A percentile compares a stretch with the other conserved stretches of the same genome.
phyloP scores from a whole-genome alignment of 2,888 invertebrate species.

The Galeruca laticollis region DNA sequence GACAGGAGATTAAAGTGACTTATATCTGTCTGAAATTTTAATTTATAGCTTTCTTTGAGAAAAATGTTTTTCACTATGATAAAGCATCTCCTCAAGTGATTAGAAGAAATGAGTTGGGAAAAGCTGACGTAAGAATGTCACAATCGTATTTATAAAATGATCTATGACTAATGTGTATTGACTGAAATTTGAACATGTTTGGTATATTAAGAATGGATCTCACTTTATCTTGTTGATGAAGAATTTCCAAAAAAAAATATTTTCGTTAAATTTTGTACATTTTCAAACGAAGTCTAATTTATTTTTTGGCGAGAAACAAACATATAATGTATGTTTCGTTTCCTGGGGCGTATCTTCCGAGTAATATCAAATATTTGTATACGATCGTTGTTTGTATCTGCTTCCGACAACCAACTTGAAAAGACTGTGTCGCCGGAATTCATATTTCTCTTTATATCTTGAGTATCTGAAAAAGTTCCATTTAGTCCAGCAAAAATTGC shows the following conservation, averaged over 20 bases:
- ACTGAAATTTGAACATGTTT: background rate
- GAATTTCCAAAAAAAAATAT: no score
- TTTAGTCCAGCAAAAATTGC: no score
- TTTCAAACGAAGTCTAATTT: no score
- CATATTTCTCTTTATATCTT: background rate
- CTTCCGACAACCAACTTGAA: background rate
- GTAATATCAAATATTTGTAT: slow-evolving; percentile 1
- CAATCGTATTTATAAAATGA: slow-evolving; percentile 8
- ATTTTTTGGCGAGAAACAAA: no score
- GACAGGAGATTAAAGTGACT: slow-evolving; percentile 41
- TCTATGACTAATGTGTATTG: background rate
- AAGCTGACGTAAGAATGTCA: slow-evolving; percentile 16
- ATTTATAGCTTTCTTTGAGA: slow-evolving; percentile 31
- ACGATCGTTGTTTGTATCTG: background rate
- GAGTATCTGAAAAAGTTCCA: no score
- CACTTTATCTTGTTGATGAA: background rate
- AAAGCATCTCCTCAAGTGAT: slow-evolving; percentile 30
- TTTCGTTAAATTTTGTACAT: no score
- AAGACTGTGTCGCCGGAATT: background rate
- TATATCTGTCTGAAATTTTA: slow-evolving; percentile 38
- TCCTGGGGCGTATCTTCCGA: background rate
- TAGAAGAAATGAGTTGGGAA: slow-evolving; percentile 10
- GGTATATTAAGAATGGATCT: background rate
- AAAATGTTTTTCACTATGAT: slow-evolving; percentile 34
- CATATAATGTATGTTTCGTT: background rate